phyloP scores from a whole-genome alignment of 2,797 vertebrate species.

The Lepidocolaptes lacrymiger region DNA sequence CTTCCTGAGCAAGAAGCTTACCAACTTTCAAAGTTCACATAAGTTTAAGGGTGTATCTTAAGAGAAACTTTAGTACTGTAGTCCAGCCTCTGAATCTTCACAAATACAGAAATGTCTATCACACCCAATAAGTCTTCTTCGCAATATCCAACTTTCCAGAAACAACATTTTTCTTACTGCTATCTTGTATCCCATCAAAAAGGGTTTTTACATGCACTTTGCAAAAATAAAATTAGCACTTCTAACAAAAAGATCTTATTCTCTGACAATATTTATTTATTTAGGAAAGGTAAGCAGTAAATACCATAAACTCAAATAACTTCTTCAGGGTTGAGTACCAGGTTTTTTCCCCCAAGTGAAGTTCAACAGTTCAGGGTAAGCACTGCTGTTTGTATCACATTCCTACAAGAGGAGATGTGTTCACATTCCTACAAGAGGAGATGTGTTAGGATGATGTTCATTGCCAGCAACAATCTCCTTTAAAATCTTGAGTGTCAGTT shows the following conservation, averaged over 20 bases:
- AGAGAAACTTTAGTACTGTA: not conserved
- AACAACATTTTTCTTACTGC: not conserved
- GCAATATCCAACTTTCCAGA: not conserved
- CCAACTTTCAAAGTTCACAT: not conserved
- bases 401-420: not conserved
- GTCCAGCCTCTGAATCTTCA: not conserved
- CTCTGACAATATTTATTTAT: not conserved
- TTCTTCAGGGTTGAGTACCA: not conserved
- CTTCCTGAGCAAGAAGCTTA: not conserved
- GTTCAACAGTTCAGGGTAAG: constrained; percentile 5
- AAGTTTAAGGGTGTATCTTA: not conserved
- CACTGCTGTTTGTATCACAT: fast-evolving
- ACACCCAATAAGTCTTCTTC: not conserved
- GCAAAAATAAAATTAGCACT: not conserved
- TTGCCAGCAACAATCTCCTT: not conserved
- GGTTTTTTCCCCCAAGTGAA: not conserved
- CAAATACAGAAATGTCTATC: not conserved
- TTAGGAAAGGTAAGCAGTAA: not conserved
- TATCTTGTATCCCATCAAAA: not conserved
- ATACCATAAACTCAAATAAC: not conserved
- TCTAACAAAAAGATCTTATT: not conserved
- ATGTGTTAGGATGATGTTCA: not conserved
- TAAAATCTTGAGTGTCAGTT: not conserved
- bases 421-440: not conserved
- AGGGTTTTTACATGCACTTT: not conserved